Evolutionary conservation across 64 coral and sea anemone species (phyloP).

Genomic region (Catalaphyllia jardinei): DNA sequence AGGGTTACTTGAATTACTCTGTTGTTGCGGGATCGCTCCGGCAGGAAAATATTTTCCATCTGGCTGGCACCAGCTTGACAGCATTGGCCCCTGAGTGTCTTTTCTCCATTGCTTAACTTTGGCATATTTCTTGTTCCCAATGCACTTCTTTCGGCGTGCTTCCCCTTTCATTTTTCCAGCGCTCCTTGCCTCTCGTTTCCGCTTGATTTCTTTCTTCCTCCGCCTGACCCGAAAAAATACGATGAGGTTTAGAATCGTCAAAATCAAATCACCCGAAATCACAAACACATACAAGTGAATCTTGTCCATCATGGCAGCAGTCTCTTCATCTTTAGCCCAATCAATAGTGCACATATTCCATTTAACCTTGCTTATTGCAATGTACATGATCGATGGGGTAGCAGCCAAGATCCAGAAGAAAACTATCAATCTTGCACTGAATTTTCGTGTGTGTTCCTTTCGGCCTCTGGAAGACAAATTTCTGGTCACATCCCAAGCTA

Average conservation of each 20-base stretch:
- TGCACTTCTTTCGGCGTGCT: neutral
- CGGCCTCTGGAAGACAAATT: constrained; percentile 4
- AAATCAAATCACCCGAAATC: neutral
- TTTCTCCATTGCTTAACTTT: no score
- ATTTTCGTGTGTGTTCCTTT: constrained; percentile 1
- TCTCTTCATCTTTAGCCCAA: neutral
- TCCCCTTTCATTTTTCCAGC: neutral
- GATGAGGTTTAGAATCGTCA: neutral
- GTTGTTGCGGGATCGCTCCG: no score
- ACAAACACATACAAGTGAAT: neutral
- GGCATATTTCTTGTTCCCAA: no score
- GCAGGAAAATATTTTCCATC: no score
- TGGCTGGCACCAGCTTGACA: no score
- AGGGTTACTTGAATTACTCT: no score
- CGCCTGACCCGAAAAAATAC: neutral
- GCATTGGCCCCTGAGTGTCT: no score
- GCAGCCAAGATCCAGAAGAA: neutral
- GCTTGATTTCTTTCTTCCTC: neutral
- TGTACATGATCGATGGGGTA: neutral
- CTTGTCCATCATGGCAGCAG: neutral
- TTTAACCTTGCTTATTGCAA: neutral
- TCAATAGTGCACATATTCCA: neutral
- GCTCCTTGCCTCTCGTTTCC: neutral
- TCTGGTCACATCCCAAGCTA: neutral
- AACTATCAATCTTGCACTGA: neutral